Base-by-base conservation (phyloP, 1,140 invertebrate genomes). In the Trichogramma pretiosum region DNA sequence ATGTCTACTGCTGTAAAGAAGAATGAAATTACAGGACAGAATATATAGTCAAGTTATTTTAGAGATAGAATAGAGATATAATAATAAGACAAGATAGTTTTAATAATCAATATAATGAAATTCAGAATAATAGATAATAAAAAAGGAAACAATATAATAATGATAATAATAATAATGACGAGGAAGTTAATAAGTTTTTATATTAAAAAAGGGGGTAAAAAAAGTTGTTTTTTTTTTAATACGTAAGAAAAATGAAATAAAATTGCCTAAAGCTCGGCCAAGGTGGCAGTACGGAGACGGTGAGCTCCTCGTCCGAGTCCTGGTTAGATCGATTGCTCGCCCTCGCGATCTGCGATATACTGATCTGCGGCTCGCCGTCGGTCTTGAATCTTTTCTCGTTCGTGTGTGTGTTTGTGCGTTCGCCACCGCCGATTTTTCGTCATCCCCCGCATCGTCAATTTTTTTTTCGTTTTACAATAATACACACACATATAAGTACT, bases 231-330 rank as follows among this genome's bases (percentile, higher is more conserved):
- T n/a, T n/a, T n/a, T n/a, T n/a, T n/a, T n/a, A n/a, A 70, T 70
- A 72, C 60, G 65, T 72, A 71, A 57, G 35, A 66, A n/a, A n/a
- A n/a, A n/a, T n/a, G 58, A 70, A 70, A 68, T 68, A 65, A 72
- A 72, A 71, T 72, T 72, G 70, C 70, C 70, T 72, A 72, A 72
- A 72, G 68, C 67, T 72, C 53, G 70, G 70, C 70, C 70, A 72
- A 46, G 70, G 70, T 49, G 70, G 70, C 55, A 72, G 67, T 60
- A 72, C 70, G 65, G 67, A 71, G 60, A 70, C 68, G 59, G 63
- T 69, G 65, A 72, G 68, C 58, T 72, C 70, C 61, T 72, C 70
- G 56, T 71, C 68, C 46, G 68, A 71, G 62, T 72, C 70, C 65
- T 69, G 68, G 38, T 60, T 53, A 37, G 59, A 60, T 54, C 65